Conservation (phyloP, 92 coral and sea anemone species). For the Phenganax marumi region DNA sequence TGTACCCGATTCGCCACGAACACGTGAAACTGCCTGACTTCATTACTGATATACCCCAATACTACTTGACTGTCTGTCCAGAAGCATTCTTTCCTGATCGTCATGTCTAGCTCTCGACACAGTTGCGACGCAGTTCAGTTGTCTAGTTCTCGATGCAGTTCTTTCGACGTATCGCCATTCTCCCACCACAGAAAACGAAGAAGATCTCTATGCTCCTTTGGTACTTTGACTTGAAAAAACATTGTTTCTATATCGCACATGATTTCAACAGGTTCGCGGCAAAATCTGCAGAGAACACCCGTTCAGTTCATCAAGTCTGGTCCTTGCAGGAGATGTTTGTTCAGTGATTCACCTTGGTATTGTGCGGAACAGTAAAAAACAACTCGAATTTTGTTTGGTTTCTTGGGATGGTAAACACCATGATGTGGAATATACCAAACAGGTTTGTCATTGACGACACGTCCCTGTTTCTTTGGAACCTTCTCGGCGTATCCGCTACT, state of each 20-base stretch:
- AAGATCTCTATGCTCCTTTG: constrained; percentile 40
- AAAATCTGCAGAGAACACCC: constrained; percentile 57
- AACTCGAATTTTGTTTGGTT: constrained; percentile 59
- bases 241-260: constrained; percentile 61
- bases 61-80: too few relatives aligned
- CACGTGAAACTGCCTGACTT: not conserved
- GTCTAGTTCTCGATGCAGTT: constrained; percentile 23
- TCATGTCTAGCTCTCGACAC: too few relatives aligned
- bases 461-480: not conserved
- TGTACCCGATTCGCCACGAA: too few relatives aligned
- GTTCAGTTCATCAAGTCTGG: constrained; percentile 64
- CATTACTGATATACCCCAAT: too few relatives aligned
- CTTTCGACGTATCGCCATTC: too few relatives aligned
- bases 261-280: constrained; percentile 45
- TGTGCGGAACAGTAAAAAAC: constrained; percentile 58
- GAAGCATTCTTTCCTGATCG: too few relatives aligned
- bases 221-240: constrained; percentile 65
- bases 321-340: constrained; percentile 65
- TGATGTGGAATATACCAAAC: constrained; percentile 64
- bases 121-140: not conserved
- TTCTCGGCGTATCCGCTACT: not conserved
- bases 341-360: constrained; percentile 50
- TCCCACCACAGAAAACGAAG: too few relatives aligned
- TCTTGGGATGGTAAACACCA: constrained; percentile 60
- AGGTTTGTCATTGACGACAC: constrained; percentile 1